A percentile compares a stretch with the other conserved stretches of the same genome.
Evolutionary conservation across 2,113 vertebrate species (phyloP).

Genomic region (Alethe castanea): DNA sequence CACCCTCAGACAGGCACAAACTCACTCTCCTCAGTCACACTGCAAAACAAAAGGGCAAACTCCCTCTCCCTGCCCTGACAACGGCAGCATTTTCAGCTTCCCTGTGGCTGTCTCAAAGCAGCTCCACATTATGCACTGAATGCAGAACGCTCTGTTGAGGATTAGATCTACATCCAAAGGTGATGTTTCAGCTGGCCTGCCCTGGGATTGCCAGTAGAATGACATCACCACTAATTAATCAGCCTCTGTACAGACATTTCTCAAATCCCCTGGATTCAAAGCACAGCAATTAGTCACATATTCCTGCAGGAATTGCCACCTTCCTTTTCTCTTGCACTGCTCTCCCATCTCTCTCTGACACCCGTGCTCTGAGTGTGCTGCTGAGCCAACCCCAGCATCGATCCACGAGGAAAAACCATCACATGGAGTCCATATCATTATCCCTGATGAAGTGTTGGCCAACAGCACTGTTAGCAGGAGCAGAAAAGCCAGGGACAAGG

Average conservation of each 20-base stretch:
- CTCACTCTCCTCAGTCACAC: background rate
- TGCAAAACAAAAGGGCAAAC: background rate
- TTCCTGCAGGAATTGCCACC: background rate
- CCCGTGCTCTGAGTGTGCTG: background rate
- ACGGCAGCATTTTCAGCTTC: background rate
- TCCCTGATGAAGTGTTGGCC: background rate
- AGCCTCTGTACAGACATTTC: background rate
- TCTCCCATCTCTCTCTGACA: background rate
- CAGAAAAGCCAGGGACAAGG: background rate
- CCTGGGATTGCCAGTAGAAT: background rate
- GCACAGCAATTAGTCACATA: background rate
- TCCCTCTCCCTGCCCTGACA: background rate
- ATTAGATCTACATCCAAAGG: background rate
- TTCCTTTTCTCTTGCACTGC: background rate
- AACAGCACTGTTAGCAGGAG: background rate
- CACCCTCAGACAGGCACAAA: background rate
- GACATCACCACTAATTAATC: slow-evolving; percentile 34
- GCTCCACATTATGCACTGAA: background rate
- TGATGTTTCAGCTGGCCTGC: background rate
- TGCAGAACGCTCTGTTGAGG: background rate
- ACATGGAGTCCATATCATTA: background rate
- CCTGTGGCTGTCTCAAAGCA: background rate
- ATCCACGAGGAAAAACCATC: background rate
- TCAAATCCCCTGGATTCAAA: background rate
- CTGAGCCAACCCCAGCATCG: background rate